phyloP scores from a whole-genome alignment of 1,140 invertebrate genomes.

The Drosophila hydei region DNA sequence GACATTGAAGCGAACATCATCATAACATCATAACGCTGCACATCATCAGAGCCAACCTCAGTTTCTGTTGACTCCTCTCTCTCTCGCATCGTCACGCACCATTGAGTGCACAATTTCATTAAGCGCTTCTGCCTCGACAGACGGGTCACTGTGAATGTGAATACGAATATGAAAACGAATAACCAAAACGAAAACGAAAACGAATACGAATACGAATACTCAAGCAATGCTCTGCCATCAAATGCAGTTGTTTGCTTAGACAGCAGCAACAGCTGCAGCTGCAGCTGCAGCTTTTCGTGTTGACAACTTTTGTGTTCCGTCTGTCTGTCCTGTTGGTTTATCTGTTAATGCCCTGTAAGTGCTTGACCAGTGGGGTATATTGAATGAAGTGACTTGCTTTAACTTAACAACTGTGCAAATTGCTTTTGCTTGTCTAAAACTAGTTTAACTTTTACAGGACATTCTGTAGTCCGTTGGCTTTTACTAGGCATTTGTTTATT shows the following conservation, averaged over 20 bases:
- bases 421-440: too few relatives aligned
- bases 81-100: constrained; percentile 78
- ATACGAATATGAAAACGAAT: constrained; percentile 24
- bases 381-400: not conserved
- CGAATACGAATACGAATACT: constrained; percentile 11
- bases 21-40: constrained; percentile 35
- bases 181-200: constrained; percentile 15
- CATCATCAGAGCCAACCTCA: constrained; percentile 55
- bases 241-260: constrained; percentile 11
- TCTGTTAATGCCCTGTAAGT: not conserved
- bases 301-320: constrained; percentile 10
- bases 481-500: too few relatives aligned
- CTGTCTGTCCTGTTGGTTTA: not conserved
- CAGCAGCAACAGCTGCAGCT: constrained; percentile 5
- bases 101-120: constrained; percentile 84
- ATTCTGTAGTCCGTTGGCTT: too few relatives aligned
- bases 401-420: too few relatives aligned
- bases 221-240: constrained; percentile 13
- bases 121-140: constrained; percentile 63
- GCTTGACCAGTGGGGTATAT: not conserved
- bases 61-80: constrained; percentile 81
- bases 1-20: constrained; percentile 57
- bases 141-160: constrained; percentile 15
- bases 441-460: too few relatives aligned
- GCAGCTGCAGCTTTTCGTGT: constrained; percentile 5